Evolutionary conservation across 1,140 invertebrate species (phyloP), one percentile per base, ranked within the genome.

Genomic region (Steinernema khuongi): DNA sequence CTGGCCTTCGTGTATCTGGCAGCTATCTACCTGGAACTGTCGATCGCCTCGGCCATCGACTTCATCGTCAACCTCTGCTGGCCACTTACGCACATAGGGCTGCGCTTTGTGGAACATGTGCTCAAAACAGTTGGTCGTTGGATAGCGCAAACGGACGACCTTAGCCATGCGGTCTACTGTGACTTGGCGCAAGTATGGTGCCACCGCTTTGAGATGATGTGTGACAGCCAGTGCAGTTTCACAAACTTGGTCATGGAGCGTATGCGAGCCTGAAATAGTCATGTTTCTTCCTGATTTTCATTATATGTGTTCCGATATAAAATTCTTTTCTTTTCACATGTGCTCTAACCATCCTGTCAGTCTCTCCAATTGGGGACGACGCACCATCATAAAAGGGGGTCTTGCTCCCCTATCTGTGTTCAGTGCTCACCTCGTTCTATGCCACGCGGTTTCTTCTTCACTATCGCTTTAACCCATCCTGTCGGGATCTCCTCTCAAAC

Each of bases 141-240:
- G 50, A 60, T 60, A 11, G 50, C 50, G 22, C 7, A 60, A 22
- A 26, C 50, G 14, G 71, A 72, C 31, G 71, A 72, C 28, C 71
- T 72, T 1, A 29, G 44, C 18, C 43, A 72, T 17, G 71, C 43
- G n/a, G 29, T 72, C 71, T 72, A 72, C 44, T 72, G 71, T 29
- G 71, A 72, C 32, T 28, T 72, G 11, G 26, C 71, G 1, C 22
- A 29, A 2, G 30, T 31, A 1, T 72, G 71, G 71, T 72, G 71
- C 71, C 7, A 68, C 41, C 2, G 28, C 2, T 72, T 72, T 44
- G 66, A 72, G 14, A 29, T 72, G 2, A 72, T 72, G 71, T 72
- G 71, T 44, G 71, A 72, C 2, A 66, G 29, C 14, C 50, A 32
- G 14, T 72, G 71, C 71, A 67, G 43, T 18, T 72, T 71, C 28